These are phyloP conservation scores for Lasaia peninsularis DNA, from an alignment of 1,140 invertebrate genomes.

Conservation along the genomic window DNA sequence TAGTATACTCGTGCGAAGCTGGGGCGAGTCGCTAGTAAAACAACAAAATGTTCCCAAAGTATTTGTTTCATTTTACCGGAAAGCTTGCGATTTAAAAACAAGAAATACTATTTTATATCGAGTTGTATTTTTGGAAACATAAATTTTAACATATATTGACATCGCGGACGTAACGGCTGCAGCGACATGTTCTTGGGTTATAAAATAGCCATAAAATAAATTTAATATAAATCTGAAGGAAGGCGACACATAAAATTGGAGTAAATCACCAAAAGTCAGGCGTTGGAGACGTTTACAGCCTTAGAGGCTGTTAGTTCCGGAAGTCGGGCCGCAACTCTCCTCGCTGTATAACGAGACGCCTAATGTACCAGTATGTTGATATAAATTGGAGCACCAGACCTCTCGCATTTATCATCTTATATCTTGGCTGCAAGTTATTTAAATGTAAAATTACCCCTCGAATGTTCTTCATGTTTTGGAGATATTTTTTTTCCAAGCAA, in stretches of 20 bases:
- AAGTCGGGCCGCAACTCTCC: slow-evolving; percentile 47
- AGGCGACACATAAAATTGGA: slow-evolving; percentile 71
- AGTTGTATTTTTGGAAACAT: too few relatives aligned
- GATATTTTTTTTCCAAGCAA: too few relatives aligned
- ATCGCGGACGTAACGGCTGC: slow-evolving; percentile 6
- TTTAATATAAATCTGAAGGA: slow-evolving; percentile 69
- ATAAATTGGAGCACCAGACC: slow-evolving; percentile 7
- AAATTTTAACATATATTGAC: neutral
- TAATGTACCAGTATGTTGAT: slow-evolving; percentile 27
- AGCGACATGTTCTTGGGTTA: slow-evolving; percentile 51
- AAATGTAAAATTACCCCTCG: too few relatives aligned
- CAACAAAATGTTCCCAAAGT: too few relatives aligned
- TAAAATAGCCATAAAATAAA: slow-evolving; percentile 64
- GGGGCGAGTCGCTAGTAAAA: too few relatives aligned
- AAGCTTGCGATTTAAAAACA: too few relatives aligned
- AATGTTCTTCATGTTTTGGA: too few relatives aligned
- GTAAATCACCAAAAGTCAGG: slow-evolving; percentile 73
- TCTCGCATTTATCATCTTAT: slow-evolving; percentile 3
- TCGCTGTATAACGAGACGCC: slow-evolving; percentile 54
- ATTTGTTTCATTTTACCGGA: too few relatives aligned
- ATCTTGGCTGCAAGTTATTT: too few relatives aligned
- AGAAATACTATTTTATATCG: too few relatives aligned
- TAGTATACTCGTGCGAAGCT: too few relatives aligned
- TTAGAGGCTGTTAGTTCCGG: slow-evolving; percentile 62
- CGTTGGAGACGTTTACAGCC: slow-evolving; percentile 70